Evolutionary conservation across 2,113 vertebrate species (phyloP).

Genomic region (Daubentonia madagascariensis): DNA sequence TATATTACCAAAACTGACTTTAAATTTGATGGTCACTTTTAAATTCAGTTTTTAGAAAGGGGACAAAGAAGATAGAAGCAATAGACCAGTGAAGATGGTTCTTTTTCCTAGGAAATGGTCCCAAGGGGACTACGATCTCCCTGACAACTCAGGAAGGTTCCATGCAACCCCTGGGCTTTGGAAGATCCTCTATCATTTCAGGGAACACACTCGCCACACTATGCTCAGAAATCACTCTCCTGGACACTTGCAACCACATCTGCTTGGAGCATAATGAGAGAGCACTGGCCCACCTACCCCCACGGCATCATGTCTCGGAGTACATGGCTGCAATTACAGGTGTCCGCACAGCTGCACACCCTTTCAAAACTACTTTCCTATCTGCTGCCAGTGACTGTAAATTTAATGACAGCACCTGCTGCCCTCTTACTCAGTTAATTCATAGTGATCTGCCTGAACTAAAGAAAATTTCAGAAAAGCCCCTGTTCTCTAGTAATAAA

Average conservation of each 20-base stretch:
- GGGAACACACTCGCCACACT: neutral
- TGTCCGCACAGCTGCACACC: constrained; percentile 77
- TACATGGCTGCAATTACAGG: constrained; percentile 38
- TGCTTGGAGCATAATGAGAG: neutral
- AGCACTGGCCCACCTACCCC: neutral
- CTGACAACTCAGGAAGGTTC: neutral
- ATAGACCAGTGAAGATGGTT: neutral
- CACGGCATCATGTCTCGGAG: neutral
- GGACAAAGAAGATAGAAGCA: neutral
- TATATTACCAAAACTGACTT: neutral
- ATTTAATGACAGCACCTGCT: constrained; percentile 86
- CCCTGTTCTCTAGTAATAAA: constrained; percentile 85
- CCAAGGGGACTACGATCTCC: neutral
- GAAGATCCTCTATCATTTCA: neutral
- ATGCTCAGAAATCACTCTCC: neutral
- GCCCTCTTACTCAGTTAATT: constrained; percentile 84
- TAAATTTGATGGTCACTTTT: neutral
- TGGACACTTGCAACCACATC: neutral
- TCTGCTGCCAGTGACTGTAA: constrained; percentile 79
- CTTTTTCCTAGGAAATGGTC: neutral
- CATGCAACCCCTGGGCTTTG: neutral
- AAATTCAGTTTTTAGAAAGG: neutral
- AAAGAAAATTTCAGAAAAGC: constrained; percentile 82
- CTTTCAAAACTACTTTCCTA: constrained; percentile 74
- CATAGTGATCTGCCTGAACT: constrained; percentile 77